Base-by-base conservation (phyloP, 2,888 invertebrate species). In the Cancer borealis region DNA sequence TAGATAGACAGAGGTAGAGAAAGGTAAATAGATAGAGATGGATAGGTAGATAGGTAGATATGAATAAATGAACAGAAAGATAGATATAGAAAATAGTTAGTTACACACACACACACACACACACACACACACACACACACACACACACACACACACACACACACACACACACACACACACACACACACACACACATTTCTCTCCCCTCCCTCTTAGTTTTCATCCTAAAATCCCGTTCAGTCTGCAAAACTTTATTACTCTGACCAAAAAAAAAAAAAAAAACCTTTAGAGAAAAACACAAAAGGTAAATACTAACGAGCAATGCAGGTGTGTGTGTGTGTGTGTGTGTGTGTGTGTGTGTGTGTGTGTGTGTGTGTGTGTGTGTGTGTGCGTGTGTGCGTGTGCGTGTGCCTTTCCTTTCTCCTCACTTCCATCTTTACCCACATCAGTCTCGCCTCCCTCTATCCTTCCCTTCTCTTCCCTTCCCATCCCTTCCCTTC, bases 121-220 rank as follows among this genome's bases (percentile, higher is more conserved):
- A 54, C 10, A 54, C 10, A 54, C 54, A 14, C 91, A 26, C 91
- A 26, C 91, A 26, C 91, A 39, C 91, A 39, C 91, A 39, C 91
- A 39, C 91, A 39, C 91, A 39, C 91, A 39, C 91, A 39, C 91
- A 39, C 91, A 39, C 91, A 39, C 91, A 39, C 66, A 39, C 54
- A 26, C 91, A 66, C 54, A 30, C 91, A 66, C 91, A 10, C 54
- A 26, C 91, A 60, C 60, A 60, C 60, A 26, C 54, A 60, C 49
- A 60, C 91, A 30, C 91, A 60, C 54, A 26, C 54, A 10, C 54
- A 30, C 47, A 60, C 26, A 12, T 14, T 39, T n/a, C 60, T 30
- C 39, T n/a, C n/a, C 10, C 4, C 30, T 30, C 21, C 17, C 21
- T 5, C 26, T 88, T 10, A n/a, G 17, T 54, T 49, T 46, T 91